Conservation (phyloP, 1,140 invertebrate genomes). For the Aphelenchoides avenae region DNA sequence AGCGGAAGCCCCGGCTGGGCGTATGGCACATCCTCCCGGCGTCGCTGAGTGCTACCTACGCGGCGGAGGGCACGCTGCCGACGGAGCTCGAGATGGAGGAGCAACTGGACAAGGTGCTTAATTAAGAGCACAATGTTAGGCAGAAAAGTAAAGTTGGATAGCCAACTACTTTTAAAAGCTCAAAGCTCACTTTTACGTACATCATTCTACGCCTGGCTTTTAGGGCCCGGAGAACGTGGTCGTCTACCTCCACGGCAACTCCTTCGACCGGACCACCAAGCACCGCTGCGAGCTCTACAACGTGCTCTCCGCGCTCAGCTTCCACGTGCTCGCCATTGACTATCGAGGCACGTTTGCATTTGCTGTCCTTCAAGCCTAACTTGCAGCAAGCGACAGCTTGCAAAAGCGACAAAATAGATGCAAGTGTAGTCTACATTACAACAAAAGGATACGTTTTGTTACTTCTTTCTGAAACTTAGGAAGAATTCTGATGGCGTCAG, state of each 20-base stretch:
- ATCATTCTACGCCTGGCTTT: too few species aligned
- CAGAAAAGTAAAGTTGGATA: too few species aligned
- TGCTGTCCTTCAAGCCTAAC: too few species aligned
- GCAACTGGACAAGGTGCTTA: slow-evolving; percentile 3
- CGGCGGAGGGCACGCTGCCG: slow-evolving; percentile 42
- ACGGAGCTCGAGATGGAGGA: slow-evolving; percentile 7
- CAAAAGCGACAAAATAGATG: too few species aligned
- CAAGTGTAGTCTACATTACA: too few species aligned
- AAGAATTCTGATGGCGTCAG: too few species aligned
- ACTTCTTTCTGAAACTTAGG: too few species aligned
- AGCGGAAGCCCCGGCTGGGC: slow-evolving; percentile 22
- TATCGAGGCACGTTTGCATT: slow-evolving; percentile 69
- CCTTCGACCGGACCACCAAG: slow-evolving; percentile 68
- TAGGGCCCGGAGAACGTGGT: slow-evolving; percentile 67
- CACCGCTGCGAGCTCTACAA: slow-evolving; percentile 80
- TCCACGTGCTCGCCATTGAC: slow-evolving; percentile 82
- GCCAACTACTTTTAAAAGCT: slow-evolving; percentile 16
- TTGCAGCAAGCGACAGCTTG: too few species aligned
- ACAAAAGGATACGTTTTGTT: too few species aligned
- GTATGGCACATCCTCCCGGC: slow-evolving; percentile 67
- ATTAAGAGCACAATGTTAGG: too few species aligned
- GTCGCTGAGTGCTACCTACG: slow-evolving; percentile 60
- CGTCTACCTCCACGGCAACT: slow-evolving; percentile 82
- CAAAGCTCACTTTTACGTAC: too few species aligned
- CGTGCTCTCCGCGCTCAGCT: slow-evolving; percentile 71